Evolutionary conservation across 2,888 invertebrate genomes (phyloP), one percentile per base, ranked within the genome.

Genomic region (Cataglyphis cursor): DNA sequence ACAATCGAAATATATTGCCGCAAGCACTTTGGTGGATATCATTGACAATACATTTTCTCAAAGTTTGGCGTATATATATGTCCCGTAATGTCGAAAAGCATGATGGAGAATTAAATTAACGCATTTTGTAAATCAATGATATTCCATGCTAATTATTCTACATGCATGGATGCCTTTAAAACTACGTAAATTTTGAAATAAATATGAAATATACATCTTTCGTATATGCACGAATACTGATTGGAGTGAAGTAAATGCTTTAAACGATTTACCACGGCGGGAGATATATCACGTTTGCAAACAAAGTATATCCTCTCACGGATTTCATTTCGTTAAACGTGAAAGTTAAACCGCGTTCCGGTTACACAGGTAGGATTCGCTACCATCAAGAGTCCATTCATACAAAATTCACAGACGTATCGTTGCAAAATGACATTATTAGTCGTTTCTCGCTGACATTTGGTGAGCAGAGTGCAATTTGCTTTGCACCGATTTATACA

Each of bases 361-460:
- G 35, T 72, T 80, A 80, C 78, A 59, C 72, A 59, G 59, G 59
- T n/a, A 44, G 78, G 31, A 80, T 44, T 61, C 24, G 73, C 35
- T 72, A 64, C 81, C 81, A 81, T 83, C 72, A 83, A 64, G 64
- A 18, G 44, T 41, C 73, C 72, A 83, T 83, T 83, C 81, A 83
- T 51, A 73, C 35, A 18, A 72, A 66, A 83, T 31, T 31, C 54
- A 51, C 44, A 21, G 12, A 41, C 35, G 59, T 73, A 65, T 51
- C 48, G n/a, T 72, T 35, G 41, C 35, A 57, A 82, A 76, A 81
- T 62, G 61, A 81, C 41, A 76, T 81, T 81, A 62, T 38, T 75
- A 28, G 62, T 51, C 12, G 38, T 51, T 51, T 73, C 59, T 44
- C 44, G 21, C 9, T 21, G 75, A 51, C 18, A 18, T 76, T 76